A percentile compares a stretch with the other conserved stretches of the same genome.
Conservation (phyloP, 2,113 vertebrate genomes). For the Bostrychus sinensis region DNA sequence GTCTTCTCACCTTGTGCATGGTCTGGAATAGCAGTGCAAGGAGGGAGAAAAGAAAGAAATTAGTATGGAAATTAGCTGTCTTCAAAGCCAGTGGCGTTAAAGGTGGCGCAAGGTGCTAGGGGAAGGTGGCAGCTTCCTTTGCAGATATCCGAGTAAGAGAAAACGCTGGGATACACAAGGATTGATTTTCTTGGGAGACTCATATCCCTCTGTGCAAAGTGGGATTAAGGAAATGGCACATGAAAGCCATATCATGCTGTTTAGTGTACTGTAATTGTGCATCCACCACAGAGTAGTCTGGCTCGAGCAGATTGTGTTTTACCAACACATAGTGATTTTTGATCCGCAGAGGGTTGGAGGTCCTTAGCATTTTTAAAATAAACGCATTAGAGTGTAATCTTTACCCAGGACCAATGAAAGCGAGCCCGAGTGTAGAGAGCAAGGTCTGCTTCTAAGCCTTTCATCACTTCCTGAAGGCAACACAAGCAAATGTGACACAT, state of each 20-base stretch:
- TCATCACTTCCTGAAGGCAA: constrained; percentile 22
- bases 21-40: constrained; percentile 66
- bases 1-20: constrained; percentile 64
- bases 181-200: constrained; percentile 74
- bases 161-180: constrained; percentile 64
- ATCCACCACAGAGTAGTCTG: constrained; percentile 66
- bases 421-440: constrained; percentile 18
- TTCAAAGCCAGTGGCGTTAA: constrained; percentile 76
- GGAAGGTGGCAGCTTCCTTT: constrained; percentile 71
- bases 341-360: constrained; percentile 39
- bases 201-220: constrained; percentile 67
- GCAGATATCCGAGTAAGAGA: constrained; percentile 65
- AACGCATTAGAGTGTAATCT: constrained; percentile 31
- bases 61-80: constrained; percentile 82
- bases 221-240: constrained; percentile 78
- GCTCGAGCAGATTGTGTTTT: constrained; percentile 69
- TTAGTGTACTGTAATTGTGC: constrained; percentile 75
- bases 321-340: constrained; percentile 40
- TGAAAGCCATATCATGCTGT: constrained; percentile 75
- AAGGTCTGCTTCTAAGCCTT: constrained; percentile 29
- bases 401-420: constrained; percentile 22
- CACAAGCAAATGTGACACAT: constrained; percentile 17
- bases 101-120: constrained; percentile 73
- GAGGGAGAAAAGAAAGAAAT: constrained; percentile 76
- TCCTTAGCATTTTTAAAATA: constrained; percentile 47